Percentiles rank a stretch among this genome's conserved stretches.
These are phyloP conservation scores for Epinotia demarniana DNA, from an alignment of 2,888 invertebrate species.

Conservation along the genomic window DNA sequence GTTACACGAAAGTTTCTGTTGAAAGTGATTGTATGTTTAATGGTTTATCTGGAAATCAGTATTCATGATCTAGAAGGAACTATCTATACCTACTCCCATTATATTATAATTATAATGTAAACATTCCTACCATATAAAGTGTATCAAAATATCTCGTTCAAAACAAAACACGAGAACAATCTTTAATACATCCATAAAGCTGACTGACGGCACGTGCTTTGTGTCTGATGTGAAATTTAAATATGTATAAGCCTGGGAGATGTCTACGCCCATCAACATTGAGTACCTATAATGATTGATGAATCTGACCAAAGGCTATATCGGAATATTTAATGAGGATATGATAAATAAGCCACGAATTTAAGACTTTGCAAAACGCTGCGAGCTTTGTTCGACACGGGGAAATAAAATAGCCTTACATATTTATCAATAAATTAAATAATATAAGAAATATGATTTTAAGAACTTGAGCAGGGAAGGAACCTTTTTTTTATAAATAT, in stretches of 20 bases:
- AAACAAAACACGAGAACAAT: slow-evolving; percentile 16
- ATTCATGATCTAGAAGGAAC: too few species aligned
- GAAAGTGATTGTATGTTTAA: too few species aligned
- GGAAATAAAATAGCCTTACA: neutral
- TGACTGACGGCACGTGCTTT: slow-evolving; percentile 51
- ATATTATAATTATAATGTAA: neutral
- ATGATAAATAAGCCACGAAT: slow-evolving; percentile 18
- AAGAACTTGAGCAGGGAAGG: too few species aligned
- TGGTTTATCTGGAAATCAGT: too few species aligned
- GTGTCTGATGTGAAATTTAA: slow-evolving; percentile 53
- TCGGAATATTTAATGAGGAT: slow-evolving; percentile 35
- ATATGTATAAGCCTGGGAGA: slow-evolving; percentile 58
- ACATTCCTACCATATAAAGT: neutral
- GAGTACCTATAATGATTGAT: slow-evolving; percentile 45
- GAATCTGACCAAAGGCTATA: slow-evolving; percentile 43
- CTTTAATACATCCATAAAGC: slow-evolving; percentile 21
- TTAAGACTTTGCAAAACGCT: neutral
- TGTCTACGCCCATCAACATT: slow-evolving; percentile 43
- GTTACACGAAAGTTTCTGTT: too few species aligned
- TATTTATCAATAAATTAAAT: neutral
- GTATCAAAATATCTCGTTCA: slow-evolving; percentile 9
- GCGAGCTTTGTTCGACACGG: neutral
- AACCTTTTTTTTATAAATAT: too few species aligned
- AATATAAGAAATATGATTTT: neutral
- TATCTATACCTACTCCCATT: too few species aligned